Evolutionary conservation across 2,888 invertebrate species (phyloP).

Genomic region (Scaptomyza cyrtandrae): DNA sequence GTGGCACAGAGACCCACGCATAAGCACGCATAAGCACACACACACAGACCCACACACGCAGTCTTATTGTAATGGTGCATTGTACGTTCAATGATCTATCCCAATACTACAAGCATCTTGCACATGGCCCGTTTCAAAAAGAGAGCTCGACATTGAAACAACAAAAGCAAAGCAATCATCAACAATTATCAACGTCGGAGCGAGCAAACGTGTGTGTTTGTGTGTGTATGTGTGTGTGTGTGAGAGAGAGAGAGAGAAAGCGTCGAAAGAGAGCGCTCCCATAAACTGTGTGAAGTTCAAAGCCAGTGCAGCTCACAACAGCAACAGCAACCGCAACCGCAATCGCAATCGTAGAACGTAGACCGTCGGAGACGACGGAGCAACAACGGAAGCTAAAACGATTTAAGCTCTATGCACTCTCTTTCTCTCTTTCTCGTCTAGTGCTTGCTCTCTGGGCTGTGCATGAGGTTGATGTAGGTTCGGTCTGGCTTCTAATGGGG

Average conservation of each 20-base stretch:
- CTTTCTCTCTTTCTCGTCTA: constrained; percentile 24
- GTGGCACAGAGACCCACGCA: constrained; percentile 38
- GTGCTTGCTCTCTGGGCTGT: constrained; percentile 9
- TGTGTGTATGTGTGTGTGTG: background rate
- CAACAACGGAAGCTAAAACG: constrained; percentile 1
- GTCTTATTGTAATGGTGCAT: constrained; percentile 50
- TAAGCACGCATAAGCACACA: constrained; percentile 12
- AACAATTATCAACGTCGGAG: constrained; percentile 38
- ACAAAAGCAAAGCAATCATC: constrained; percentile 54
- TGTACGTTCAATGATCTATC: constrained; percentile 77
- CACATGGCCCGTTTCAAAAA: constrained; percentile 69
- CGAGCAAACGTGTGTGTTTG: background rate
- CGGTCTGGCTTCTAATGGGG: constrained; percentile 57
- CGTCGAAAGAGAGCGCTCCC: constrained; percentile 16
- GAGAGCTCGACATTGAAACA: constrained; percentile 77
- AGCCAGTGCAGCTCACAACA: constrained; percentile 47
- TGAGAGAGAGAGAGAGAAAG: constrained; percentile 19
- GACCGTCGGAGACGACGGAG: background rate
- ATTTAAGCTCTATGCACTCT: constrained; percentile 27
- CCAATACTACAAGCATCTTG: constrained; percentile 55
- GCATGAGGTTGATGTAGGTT: constrained; percentile 72
- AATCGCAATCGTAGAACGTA: constrained; percentile 2
- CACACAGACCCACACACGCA: constrained; percentile 8
- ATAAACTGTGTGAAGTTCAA: constrained; percentile 76
- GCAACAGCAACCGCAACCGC: constrained; percentile 37